Conservation (phyloP, 2,113 vertebrate species). For the Aythya baeri region DNA sequence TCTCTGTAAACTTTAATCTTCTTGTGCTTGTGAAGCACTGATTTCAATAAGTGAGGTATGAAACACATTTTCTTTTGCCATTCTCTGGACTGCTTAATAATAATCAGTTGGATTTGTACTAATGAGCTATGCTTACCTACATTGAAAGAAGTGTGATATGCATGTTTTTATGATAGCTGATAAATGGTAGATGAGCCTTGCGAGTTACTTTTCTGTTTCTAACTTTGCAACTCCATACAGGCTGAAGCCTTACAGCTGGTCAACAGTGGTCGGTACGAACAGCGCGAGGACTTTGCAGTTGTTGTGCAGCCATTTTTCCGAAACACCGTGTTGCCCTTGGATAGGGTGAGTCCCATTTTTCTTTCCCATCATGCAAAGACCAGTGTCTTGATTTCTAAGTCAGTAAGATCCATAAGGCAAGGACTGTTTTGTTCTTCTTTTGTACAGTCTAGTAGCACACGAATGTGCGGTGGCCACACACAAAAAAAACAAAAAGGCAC, state of each 20-base stretch:
- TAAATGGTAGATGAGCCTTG: not conserved
- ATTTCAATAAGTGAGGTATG: not conserved
- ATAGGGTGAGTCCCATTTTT: conserved; percentile 71
- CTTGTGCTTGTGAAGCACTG: not conserved
- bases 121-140: not conserved
- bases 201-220: not conserved
- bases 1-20: not conserved
- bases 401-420: not conserved
- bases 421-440: not conserved
- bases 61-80: fast-evolving
- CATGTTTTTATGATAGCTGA: not conserved
- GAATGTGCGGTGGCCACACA: not conserved
- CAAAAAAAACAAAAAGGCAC: not conserved
- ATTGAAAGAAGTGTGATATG: not conserved
- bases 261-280: conserved; percentile 71
- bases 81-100: not conserved
- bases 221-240: not conserved
- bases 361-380: not conserved
- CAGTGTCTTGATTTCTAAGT: not conserved
- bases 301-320: conserved; percentile 88
- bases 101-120: not conserved
- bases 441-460: not conserved
- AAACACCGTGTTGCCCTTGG: conserved; percentile 81
- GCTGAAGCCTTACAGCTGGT: conserved; percentile 59
- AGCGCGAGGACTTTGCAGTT: conserved; percentile 85